Evolutionary conservation across 2,797 vertebrate species (phyloP).

Genomic region (Atherinosoma microstoma): DNA sequence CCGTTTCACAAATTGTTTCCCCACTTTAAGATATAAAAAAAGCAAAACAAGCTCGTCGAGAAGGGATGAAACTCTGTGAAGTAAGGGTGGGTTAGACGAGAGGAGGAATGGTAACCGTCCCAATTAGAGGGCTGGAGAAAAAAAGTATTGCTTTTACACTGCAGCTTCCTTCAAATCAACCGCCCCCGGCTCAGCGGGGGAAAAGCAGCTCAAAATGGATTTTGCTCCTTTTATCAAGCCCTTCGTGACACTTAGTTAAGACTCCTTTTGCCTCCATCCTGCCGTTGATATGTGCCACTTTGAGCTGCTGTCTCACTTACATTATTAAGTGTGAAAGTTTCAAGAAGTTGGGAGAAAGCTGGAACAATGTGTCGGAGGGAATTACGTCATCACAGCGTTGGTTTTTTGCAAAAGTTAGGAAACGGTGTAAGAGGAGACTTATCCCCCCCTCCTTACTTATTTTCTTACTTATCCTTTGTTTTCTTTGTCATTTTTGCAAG

Average conservation of each 20-base stretch:
- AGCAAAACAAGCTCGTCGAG: constrained; percentile 54
- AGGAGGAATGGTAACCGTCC: constrained; percentile 68
- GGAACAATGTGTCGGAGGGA: constrained; percentile 51
- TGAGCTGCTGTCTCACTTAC: constrained; percentile 66
- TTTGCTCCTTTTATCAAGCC: constrained; percentile 75
- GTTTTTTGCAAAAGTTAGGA: constrained; percentile 68
- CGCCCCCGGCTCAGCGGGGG: constrained; percentile 72
- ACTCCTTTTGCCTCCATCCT: constrained; percentile 67
- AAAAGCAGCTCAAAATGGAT: constrained; percentile 73
- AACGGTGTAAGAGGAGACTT: constrained; percentile 35
- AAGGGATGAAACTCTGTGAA: constrained; percentile 54
- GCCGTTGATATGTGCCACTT: constrained; percentile 70
- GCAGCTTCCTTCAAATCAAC: constrained; percentile 69
- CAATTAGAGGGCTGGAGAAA: constrained; percentile 76
- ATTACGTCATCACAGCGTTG: constrained; percentile 63
- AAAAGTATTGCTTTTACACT: constrained; percentile 65
- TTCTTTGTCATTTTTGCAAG: constrained; percentile 35
- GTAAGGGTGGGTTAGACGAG: constrained; percentile 51
- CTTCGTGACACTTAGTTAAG: constrained; percentile 78
- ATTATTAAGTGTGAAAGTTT: constrained; percentile 72
- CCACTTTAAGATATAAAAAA: constrained; percentile 37
- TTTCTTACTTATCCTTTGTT: constrained; percentile 62
- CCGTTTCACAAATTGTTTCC: constrained; percentile 35
- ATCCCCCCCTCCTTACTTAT: constrained; percentile 39
- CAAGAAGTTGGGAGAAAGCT: constrained; percentile 57